Evolutionary conservation across 2,888 invertebrate species (phyloP), one percentile per base, ranked within the genome.

Genomic region (Drosophila fungiperda): DNA sequence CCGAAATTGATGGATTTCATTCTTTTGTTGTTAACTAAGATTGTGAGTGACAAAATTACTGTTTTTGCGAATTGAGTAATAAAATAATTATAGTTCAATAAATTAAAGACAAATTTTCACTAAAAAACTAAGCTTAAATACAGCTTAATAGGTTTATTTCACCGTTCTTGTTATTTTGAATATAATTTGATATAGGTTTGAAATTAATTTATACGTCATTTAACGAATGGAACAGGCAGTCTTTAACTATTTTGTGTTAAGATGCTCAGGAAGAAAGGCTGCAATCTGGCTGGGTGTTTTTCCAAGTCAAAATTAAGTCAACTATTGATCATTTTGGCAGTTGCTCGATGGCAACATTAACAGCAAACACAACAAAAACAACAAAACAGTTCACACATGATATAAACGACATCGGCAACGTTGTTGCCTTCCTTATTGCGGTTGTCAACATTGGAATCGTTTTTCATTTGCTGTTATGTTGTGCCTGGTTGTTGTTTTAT

Each of bases 371-470:
- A 53, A 33, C 17, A 55, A n/a, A 32, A 58, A 40, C 6, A 4
- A 20, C 33, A 15, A 35, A 40, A 45, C 33, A 49, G 45, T 67
- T 67, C 63, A 63, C 63, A 68, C 49, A 55, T 45, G 52, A 38
- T 32, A 49, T 38, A 32, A 45, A 64, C 58, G 36, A 20, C 68
- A 53, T 29, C 17, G 55, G 8, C 45, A 35, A 20, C 36, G 53
- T 17, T 17, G 54, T 58, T 42, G 73, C 48, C 73, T 62, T 67
- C 53, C 73, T 67, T 67, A 73, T 73, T 58, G 67, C 73, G 61
- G 35, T 67, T 67, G 61, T 67, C 73, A 73, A 68, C 70, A 68
- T 20, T 62, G 49, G 61, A 49, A 58, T 72, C 72, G 68, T 76
- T 75, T 79, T 79, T 74, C 79, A 69, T 69, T 53, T 42, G 63